Conservation (phyloP, 2,888 invertebrate species). For the Phlogophora meticulosa region DNA sequence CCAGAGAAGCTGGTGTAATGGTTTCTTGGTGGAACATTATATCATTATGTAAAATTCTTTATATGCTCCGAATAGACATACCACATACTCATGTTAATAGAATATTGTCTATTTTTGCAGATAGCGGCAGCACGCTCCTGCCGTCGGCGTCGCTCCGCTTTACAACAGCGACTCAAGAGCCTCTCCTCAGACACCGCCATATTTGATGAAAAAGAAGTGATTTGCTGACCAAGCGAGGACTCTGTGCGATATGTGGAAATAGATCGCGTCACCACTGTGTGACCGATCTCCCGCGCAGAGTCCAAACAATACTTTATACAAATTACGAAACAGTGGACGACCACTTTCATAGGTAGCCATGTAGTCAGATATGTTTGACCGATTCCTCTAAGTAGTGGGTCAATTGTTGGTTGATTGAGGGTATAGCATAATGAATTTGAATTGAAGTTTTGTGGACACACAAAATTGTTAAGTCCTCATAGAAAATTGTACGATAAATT, state of each 20-base stretch:
- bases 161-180: conserved; percentile 95
- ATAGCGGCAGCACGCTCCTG: conserved; percentile 90
- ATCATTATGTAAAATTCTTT: too few relatives aligned
- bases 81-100: too few relatives aligned
- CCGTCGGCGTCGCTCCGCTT: conserved; percentile 93
- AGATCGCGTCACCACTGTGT: conserved; percentile 97
- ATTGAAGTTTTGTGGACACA: conserved; percentile 47
- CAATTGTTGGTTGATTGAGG: conserved; percentile 71
- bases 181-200: conserved; percentile 96
- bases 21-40: too few relatives aligned
- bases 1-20: too few relatives aligned
- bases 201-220: conserved; percentile 96
- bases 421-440: conserved; percentile 64
- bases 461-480: conserved; percentile 51
- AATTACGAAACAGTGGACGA: conserved; percentile 43
- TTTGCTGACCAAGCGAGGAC: conserved; percentile 99
- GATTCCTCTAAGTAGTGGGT: conserved; percentile 70
- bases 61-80: too few relatives aligned
- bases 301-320: conserved; percentile 69
- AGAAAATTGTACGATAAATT: conserved; percentile 44
- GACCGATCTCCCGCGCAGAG: conserved; percentile 91
- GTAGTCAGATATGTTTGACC: conserved; percentile 67
- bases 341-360: conserved; percentile 54
- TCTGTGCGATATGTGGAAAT: conserved; percentile 98
- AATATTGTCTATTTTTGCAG: conserved; percentile 74